Base-by-base conservation (phyloP, 2,888 invertebrate genomes). In the Cryptus viduatorius region DNA sequence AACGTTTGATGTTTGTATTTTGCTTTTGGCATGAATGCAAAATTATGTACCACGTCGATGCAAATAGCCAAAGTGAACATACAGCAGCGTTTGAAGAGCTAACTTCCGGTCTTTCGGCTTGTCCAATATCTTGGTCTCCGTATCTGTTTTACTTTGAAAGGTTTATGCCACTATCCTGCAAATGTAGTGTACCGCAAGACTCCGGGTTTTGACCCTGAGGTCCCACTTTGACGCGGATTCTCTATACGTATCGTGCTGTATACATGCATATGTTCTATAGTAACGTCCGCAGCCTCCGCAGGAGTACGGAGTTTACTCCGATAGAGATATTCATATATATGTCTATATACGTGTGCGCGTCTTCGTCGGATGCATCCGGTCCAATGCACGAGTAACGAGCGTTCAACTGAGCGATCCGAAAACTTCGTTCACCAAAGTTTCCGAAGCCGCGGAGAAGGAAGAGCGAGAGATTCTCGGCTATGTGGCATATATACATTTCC, bases 381-480 rank as follows among this genome's bases (percentile, higher is more conserved):
- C 56, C 44, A 77, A 78, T 78, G 59, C 68, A 65, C 56, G 59
- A 65, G 77, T 31, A 73, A 72, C 59, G 77, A 44, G 67, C 68
- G 84, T 73, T 81, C 67, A 81, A 68, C 80, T 80, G 80, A 78
- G 69, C 78, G 77, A 84, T 78, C 42, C 73, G 64, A 78, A 37
- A 84, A 78, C 81, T 80, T 77, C 31, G 72, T 68, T 73, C 59
- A 24, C 37, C 56, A 68, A 68, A 84, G 77, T 84, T 84, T 78
- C 77, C 56, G 73, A 67, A 42, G 79, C 79, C 72, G n/a, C 73
- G 31, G 42, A 78, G 50, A 46, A 68, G n/a, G 48, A 16, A 61
- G 44, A 73, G 67, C 48, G 72, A 50, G 10, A 19, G 53, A 64
- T 16, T 19, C 31, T 16, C 7, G 16, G 19, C 19, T n/a, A 53